A percentile compares a stretch with the other conserved stretches of the same genome.
These are phyloP conservation scores for Spodoptera picta DNA, from an alignment of 2,888 invertebrate species.

Conservation along the genomic window DNA sequence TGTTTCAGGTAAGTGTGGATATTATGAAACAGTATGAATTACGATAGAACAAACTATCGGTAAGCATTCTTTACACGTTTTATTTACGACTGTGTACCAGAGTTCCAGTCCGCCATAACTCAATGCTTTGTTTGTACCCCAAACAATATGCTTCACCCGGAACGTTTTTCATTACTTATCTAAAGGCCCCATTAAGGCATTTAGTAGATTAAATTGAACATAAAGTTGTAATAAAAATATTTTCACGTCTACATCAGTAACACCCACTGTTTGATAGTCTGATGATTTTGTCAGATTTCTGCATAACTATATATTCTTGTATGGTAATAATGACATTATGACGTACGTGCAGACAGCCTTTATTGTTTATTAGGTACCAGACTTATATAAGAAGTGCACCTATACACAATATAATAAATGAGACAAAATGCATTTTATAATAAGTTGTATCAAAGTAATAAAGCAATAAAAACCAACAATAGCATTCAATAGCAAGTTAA, in stretches of 20 bases:
- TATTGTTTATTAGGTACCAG: no score
- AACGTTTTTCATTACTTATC: conserved; percentile 5
- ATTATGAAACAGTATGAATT: not conserved
- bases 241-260: conserved; percentile 4
- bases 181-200: not conserved
- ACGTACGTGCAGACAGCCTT: no score
- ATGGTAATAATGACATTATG: no score
- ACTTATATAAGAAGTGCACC: no score
- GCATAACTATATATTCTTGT: not conserved
- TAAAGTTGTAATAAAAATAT: conserved; percentile 5
- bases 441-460: conserved; percentile 30
- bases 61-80: conserved; percentile 13
- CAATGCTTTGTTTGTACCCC: conserved; percentile 1
- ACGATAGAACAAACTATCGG: not conserved
- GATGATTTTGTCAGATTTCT: not conserved
- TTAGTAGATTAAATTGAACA: conserved; percentile 5
- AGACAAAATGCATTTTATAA: not conserved
- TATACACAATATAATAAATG: no score
- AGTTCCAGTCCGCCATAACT: not conserved
- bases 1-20: conserved; percentile 48
- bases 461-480: conserved; percentile 31
- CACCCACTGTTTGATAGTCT: not conserved
- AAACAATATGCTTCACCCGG: conserved; percentile 2
- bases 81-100: conserved; percentile 1
- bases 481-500: conserved; percentile 42